Percentiles rank a stretch among this genome's conserved stretches.
Conservation (phyloP, 1,140 invertebrate genomes). For the Drosophila nigrodunni region DNA sequence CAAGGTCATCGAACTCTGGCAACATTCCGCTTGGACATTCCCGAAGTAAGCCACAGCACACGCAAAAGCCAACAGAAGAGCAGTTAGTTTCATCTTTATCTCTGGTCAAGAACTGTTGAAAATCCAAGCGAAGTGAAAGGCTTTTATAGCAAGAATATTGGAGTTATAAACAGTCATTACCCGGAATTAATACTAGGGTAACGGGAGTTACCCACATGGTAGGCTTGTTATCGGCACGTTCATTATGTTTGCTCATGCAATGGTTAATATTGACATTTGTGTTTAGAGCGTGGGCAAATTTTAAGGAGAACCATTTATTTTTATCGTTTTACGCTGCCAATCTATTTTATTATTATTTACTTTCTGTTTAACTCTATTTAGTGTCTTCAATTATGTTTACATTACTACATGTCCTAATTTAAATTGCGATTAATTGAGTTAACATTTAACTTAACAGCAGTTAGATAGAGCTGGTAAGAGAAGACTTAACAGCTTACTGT, state of each 20-base stretch:
- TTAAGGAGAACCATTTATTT: background rate
- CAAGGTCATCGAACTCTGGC: background rate
- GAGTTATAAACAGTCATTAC: background rate
- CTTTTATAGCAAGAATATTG: background rate
- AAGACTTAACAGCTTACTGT: too few species aligned
- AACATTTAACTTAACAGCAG: too few species aligned
- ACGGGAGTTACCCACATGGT: too few species aligned
- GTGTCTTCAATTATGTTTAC: too few species aligned
- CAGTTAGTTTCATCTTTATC: conserved; percentile 1
- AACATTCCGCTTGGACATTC: background rate
- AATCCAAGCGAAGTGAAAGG: background rate
- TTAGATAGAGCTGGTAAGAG: too few species aligned
- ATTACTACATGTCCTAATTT: too few species aligned
- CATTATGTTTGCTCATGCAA: background rate
- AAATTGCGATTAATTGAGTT: too few species aligned
- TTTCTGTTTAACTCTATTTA: too few species aligned
- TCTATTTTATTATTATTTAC: too few species aligned
- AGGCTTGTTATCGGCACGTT: background rate
- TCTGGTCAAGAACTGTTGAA: background rate
- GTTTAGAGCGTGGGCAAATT: background rate
- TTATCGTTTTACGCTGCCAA: too few species aligned
- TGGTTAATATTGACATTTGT: background rate
- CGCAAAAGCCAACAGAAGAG: background rate
- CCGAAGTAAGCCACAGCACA: background rate
- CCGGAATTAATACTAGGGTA: too few species aligned